Conservation (phyloP, 2,797 vertebrate species). For the Sphenodon punctatus region DNA sequence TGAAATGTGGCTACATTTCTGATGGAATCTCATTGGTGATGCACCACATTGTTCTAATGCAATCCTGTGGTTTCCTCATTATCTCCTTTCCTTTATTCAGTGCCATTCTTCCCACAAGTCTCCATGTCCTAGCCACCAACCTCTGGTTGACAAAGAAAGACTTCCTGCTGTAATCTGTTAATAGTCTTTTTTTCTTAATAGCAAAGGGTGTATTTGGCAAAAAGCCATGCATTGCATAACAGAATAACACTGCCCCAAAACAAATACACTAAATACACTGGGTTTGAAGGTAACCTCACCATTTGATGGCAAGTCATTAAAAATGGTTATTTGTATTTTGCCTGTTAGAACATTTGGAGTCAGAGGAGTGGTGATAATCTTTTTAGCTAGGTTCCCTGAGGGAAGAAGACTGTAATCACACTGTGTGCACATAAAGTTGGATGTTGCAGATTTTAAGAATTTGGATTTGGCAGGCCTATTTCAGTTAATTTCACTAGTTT, state of each 20-base stretch:
- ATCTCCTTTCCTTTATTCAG: constrained; percentile 36
- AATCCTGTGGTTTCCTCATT: constrained; percentile 33
- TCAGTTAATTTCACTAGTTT: too few relatives aligned
- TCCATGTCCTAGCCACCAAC: constrained; percentile 3
- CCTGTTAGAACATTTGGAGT: neutral
- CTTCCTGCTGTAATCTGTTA: constrained; percentile 36
- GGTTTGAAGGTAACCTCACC: constrained; percentile 38
- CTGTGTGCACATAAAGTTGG: too few relatives aligned
- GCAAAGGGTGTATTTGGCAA: neutral
- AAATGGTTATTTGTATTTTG: neutral
- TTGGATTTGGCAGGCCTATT: too few relatives aligned
- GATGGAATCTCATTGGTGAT: neutral
- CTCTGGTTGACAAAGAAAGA: constrained; percentile 45
- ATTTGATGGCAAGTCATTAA: neutral
- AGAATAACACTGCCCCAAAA: constrained; percentile 20
- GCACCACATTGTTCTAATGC: neutral
- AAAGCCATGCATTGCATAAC: neutral
- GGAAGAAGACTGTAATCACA: too few relatives aligned
- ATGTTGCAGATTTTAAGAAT: too few relatives aligned
- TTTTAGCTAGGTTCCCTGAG: neutral
- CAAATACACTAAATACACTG: neutral
- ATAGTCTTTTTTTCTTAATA: constrained; percentile 46
- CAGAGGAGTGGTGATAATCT: neutral
- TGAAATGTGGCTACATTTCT: neutral
- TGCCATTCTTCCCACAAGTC: constrained; percentile 27